Evolutionary conservation across 2,113 vertebrate species (phyloP), one percentile per base, ranked within the genome.

Genomic region (Stegastes partitus): DNA sequence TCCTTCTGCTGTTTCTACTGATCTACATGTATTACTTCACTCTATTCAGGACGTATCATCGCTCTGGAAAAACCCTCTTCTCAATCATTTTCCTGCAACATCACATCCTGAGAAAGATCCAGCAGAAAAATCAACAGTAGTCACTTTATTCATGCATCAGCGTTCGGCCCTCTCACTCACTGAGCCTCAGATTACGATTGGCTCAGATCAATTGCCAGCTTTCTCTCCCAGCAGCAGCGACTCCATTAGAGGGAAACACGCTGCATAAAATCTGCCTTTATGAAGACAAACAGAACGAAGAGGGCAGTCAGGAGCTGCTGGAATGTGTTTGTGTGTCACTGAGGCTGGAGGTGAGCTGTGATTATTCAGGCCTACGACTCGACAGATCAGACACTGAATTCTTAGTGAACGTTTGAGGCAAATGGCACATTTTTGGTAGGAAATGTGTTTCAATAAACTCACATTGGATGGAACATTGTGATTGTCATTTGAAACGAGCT

Each of bases 161-260:
- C 34, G 53, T 51, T 11, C 1, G 5, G 57, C 44, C 14, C 39
- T 67, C 83, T 83, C 34, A 81, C 37, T 81, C 59, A 87, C 72
- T n/a, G 0, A 67, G 34, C 22, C 61, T 51, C 47, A 25, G 39
- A 11, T 72, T 76, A 28, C 68, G 57, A 80, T 82, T 70, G 78
- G 61, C 57, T 70, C n/a, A 34, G 68, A 72, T 34, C 16, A 67
- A 82, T 53, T 28, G 34, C 11, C 67, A 28, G 67, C 53, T n/a
- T 42, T 23, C 61, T 50, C 64, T 58, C 68, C 66, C 65, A 57
- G 39, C 71, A 44, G 8, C 84, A 65, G 57, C 55, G 56, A 55
- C 64, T 80, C 81, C 77, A 82, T 85, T 73, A 82, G 71, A 74
- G 8, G 51, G 71, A 83, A 81, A 77, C 66, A 81, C n/a, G 19